These are phyloP conservation scores for Patella depressa DNA, from an alignment of 2,888 invertebrate species.

Conservation along the genomic window DNA sequence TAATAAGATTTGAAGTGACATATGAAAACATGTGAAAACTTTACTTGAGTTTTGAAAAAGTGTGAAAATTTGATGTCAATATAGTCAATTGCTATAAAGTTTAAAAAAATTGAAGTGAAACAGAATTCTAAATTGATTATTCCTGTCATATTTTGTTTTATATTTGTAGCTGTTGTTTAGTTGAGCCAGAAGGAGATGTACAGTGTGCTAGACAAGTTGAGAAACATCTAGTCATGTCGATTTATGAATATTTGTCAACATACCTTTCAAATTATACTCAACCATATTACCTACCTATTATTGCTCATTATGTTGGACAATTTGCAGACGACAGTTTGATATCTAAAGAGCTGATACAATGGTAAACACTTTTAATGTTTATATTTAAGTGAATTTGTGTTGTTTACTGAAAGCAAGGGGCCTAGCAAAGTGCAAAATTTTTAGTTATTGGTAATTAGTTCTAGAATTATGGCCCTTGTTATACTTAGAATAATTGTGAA, in stretches of 20 bases:
- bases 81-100: too few species aligned
- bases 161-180: constrained; percentile 54
- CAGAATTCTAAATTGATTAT: neutral
- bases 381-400: too few species aligned
- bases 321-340: constrained; percentile 53
- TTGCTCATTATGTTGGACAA: constrained; percentile 54
- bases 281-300: constrained; percentile 46
- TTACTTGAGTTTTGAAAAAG: too few species aligned
- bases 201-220: constrained; percentile 63
- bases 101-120: too few species aligned
- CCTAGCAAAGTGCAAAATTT: too few species aligned
- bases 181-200: constrained; percentile 49
- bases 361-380: constrained; percentile 34
- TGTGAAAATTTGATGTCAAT: too few species aligned
- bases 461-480: too few species aligned
- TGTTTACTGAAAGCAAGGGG: too few species aligned
- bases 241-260: constrained; percentile 41
- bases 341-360: constrained; percentile 51
- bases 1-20: too few species aligned
- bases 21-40: too few species aligned
- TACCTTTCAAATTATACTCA: constrained; percentile 45
- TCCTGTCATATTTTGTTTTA: neutral
- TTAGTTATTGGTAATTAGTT: too few species aligned
- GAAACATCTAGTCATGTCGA: constrained; percentile 48
- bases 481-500: too few species aligned